These are phyloP conservation scores for Tretioscincus oriximinensis DNA, from an alignment of 2,113 vertebrate genomes.

Conservation along the genomic window DNA sequence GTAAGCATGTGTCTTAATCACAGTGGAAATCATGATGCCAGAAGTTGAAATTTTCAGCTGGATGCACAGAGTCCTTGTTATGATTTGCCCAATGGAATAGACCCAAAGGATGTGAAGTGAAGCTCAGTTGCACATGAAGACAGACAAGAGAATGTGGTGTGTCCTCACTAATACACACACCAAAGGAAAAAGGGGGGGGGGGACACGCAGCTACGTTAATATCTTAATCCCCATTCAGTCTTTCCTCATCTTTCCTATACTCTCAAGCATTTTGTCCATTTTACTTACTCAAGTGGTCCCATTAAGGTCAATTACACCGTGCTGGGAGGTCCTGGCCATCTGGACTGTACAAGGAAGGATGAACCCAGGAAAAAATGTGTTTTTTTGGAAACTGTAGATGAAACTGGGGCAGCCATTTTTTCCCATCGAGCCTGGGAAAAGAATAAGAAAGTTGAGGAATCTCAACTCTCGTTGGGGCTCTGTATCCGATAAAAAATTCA, in stretches of 20 bases:
- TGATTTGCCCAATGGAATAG: neutral
- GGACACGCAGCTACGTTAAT: slow-evolving; percentile 1
- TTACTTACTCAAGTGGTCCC: slow-evolving; percentile 30
- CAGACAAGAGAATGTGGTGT: neutral
- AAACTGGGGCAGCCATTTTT: neutral
- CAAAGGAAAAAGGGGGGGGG: neutral
- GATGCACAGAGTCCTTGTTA: neutral
- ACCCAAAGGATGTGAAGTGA: neutral
- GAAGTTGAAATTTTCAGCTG: neutral
- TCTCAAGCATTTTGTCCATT: slow-evolving; percentile 25
- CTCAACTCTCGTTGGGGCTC: neutral
- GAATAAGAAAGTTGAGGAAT: neutral
- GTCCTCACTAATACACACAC: neutral
- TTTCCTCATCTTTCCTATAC: slow-evolving; percentile 21
- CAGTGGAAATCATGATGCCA: too few species aligned
- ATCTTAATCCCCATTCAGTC: slow-evolving; percentile 20
- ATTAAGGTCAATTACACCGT: slow-evolving; percentile 29
- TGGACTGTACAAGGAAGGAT: neutral
- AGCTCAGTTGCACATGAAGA: slow-evolving; percentile 8
- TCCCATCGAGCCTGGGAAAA: neutral
- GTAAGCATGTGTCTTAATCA: too few species aligned
- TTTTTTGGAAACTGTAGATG: neutral
- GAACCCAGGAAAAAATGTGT: neutral
- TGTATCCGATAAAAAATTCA: neutral
- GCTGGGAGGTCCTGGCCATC: slow-evolving; percentile 27